A percentile compares a stretch with the other conserved stretches of the same genome.
phyloP scores from a whole-genome alignment of 2,113 vertebrate species.

The Centrocercus urophasianus region DNA sequence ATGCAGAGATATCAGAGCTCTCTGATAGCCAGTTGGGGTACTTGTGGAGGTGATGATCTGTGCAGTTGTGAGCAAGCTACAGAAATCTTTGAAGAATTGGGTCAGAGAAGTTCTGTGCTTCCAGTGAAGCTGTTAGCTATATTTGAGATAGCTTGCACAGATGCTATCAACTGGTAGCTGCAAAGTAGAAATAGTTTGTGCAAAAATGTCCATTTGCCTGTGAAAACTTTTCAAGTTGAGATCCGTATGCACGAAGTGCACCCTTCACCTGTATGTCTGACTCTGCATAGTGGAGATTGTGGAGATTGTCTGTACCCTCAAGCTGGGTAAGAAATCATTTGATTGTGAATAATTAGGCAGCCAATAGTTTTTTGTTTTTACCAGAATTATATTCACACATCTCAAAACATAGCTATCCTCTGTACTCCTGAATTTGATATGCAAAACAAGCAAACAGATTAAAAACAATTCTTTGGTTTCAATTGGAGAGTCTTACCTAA shows the following conservation, averaged over 20 bases:
- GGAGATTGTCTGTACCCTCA: not conserved
- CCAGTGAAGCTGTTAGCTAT: not conserved
- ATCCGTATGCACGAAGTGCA: not conserved
- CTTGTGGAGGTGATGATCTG: not conserved
- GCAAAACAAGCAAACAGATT: not conserved
- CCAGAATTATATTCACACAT: not conserved
- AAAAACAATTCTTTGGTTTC: not conserved
- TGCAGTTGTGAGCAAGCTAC: not conserved
- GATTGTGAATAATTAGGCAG: not conserved
- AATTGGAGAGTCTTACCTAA: not conserved
- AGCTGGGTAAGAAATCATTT: not conserved
- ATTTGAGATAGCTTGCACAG: not conserved
- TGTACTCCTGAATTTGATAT: not conserved
- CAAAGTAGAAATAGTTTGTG: not conserved
- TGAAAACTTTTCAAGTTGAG: not conserved
- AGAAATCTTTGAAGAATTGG: not conserved
- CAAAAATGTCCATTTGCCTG: not conserved
- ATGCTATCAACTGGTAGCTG: not conserved
- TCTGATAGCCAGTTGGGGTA: not conserved
- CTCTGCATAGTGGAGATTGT: not conserved
- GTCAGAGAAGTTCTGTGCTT: not conserved
- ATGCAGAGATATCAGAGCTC: not conserved
- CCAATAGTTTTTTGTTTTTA: not conserved
- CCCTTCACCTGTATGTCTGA: not conserved
- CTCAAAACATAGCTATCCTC: not conserved